Evolutionary conservation across 2,797 vertebrate species (phyloP), one percentile per base, ranked within the genome.

Genomic region (Phataginus tetradactyla): DNA sequence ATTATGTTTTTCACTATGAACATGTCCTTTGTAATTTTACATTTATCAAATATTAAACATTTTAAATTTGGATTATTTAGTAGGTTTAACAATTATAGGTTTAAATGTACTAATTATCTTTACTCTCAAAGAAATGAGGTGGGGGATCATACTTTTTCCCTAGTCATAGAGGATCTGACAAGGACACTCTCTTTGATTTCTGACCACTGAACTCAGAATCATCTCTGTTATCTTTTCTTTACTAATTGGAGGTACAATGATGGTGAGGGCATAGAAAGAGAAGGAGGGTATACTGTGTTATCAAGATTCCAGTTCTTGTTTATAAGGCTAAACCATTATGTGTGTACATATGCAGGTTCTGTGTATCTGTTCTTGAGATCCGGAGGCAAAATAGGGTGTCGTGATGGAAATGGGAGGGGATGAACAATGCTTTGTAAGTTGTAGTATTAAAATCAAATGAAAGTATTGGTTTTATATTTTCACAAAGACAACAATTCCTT

Each of bases 391-490:
- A 64, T 10, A 74, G 5, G 64, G 10, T 69, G 68, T 83, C 34
- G 89, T 34, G 29, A 72, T 72, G 45, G 63, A 94, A 39, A 84
- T 45, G 53, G 20, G 68, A 95, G 29, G 37, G 80, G 23, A 86
- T 66, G 18, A 23, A 71, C 53, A 80, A 74, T 59, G 1, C 83
- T 91, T 93, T 96, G 78, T 8, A 91, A 14, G 20, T 55, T 83
- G 49, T 59, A 68, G 34, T 66, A 86, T 74, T 72, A 79, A 88
- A 90, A 77, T 49, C n/a, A 49, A 14, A 75, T 78, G 27, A 91
- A 68, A 83, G 64, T 6, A 84, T 81, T 96, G 15, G 37, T 78
- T 91, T 94, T 79, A 42, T 92, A 85, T 90, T 86, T 90, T 79
- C 29, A 75, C 53, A 86, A 85, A 71, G 23, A 77, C 64, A 88